A percentile compares a stretch with the other conserved stretches of the same genome.
Evolutionary conservation across 2,797 vertebrate genomes (phyloP).

Genomic region (Thaleichthys pacificus): DNA sequence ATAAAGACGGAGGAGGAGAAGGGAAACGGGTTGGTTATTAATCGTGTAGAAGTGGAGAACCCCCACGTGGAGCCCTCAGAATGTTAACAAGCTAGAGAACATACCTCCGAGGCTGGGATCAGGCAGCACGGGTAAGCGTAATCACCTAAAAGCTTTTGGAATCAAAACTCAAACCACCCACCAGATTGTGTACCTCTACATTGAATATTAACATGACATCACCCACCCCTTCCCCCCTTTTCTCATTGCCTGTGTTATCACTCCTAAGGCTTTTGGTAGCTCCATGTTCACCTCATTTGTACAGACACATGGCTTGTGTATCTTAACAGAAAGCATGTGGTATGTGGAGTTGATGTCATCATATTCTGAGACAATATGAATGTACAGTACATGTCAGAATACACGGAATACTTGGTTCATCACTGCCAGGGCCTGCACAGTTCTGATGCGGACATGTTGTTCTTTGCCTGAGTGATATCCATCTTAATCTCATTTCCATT

Average conservation of each 20-base stretch:
- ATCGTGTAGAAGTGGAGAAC: not conserved
- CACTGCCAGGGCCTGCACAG: slow-evolving; percentile 36
- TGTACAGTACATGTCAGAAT: slow-evolving; percentile 39
- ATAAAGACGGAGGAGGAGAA: not conserved
- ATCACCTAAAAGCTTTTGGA: slow-evolving; percentile 54
- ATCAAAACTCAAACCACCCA: slow-evolving; percentile 51
- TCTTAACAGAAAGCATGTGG: slow-evolving; percentile 39
- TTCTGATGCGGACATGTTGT: slow-evolving; percentile 34
- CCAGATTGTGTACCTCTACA: slow-evolving; percentile 19
- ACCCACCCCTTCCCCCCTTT: not conserved
- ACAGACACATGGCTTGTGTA: slow-evolving; percentile 13
- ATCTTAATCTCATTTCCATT: slow-evolving; percentile 28
- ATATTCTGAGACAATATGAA: slow-evolving; percentile 28
- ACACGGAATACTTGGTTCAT: slow-evolving; percentile 14
- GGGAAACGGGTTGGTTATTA: not conserved
- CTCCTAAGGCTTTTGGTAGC: not conserved
- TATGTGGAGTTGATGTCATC: slow-evolving; percentile 29
- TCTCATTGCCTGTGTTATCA: not conserved
- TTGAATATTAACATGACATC: not conserved
- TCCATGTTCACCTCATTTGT: slow-evolving; percentile 49
- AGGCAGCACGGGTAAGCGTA: slow-evolving; percentile 31
- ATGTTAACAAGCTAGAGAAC: not conserved
- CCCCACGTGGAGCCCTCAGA: not conserved
- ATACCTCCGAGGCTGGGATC: slow-evolving; percentile 19
- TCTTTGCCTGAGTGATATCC: slow-evolving; percentile 9